Percentiles rank a stretch among this genome's conserved stretches.
phyloP scores from a whole-genome alignment of 2,888 invertebrate genomes.

The Pomacea canaliculata region DNA sequence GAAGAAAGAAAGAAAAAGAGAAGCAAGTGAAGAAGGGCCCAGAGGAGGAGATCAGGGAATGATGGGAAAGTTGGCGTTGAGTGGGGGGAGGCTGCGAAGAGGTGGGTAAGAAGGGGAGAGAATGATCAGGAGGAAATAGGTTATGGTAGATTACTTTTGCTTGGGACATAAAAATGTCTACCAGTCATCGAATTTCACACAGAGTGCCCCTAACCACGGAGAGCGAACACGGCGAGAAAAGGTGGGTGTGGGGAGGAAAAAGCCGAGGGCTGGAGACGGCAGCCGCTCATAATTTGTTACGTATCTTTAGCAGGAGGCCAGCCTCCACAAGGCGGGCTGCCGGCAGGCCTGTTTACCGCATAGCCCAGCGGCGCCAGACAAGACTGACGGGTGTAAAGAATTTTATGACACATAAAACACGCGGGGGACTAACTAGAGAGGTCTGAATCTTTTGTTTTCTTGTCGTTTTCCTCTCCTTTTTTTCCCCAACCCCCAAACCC shows the following conservation, averaged over 20 bases:
- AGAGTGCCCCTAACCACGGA: constrained; percentile 21
- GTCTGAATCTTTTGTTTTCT: neutral
- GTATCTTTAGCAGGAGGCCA: constrained; percentile 12
- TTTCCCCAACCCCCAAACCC: too few relatives aligned
- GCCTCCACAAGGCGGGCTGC: constrained; percentile 1
- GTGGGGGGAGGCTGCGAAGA: too few relatives aligned
- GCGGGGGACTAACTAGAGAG: constrained; percentile 26
- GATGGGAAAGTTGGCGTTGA: too few relatives aligned
- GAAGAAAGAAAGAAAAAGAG: neutral
- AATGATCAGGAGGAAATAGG: constrained; percentile 17
- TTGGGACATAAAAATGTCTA: constrained; percentile 25
- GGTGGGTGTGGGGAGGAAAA: constrained; percentile 3
- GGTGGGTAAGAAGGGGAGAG: neutral
- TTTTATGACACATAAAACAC: constrained; percentile 27
- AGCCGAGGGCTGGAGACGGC: constrained; percentile 13
- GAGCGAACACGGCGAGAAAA: neutral
- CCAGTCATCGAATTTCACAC: constrained; percentile 27
- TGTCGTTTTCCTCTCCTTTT: neutral
- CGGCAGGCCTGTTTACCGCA: constrained; percentile 15
- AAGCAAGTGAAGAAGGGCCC: too few relatives aligned
- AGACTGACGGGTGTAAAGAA: constrained; percentile 12
- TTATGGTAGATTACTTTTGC: constrained; percentile 25
- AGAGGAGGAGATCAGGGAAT: too few relatives aligned
- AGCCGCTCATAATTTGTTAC: constrained; percentile 22
- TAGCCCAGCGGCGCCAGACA: constrained; percentile 14